Evolutionary conservation across 2,888 invertebrate species (phyloP), one percentile per base, ranked within the genome.

Genomic region (Hetaerina titia): DNA sequence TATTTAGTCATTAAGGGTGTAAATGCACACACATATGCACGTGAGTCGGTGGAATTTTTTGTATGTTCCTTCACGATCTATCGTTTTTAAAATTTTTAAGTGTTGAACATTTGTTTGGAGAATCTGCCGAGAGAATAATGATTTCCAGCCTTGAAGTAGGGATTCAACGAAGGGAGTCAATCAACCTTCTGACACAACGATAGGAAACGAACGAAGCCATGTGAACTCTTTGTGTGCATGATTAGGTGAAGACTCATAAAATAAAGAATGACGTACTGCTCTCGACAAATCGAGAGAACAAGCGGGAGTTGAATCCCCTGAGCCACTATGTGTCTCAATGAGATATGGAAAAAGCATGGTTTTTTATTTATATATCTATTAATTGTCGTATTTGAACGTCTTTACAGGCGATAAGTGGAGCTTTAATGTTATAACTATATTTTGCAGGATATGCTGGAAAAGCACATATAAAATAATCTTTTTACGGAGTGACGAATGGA

Each of bases 21-120:
- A 89, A 56, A 25, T 89, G 58, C 58, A 58, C 58, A 89, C 56
- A n/a, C 19, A 57, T 58, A 89, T 89, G 89, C 89, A 89, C 89
- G 19, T 89, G 58, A 57, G 57, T 90, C 60, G 25, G 60, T 90
- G 81, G 81, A 90, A 90, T 31, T 58, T 60, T 90, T 90, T 90
- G 58, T 90, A 90, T 90, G 63, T 89, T 89, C 31, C 81, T 81
- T 81, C 81, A 81, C 81, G 81, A 81, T 81, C 81, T 81, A 81
- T 81, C 31, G 81, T 81, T 81, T 81, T 81, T 81, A 15, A 81
- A 81, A 31, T 11, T 31, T 81, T 81, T 81, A 13, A 81, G 81
- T 81, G 81, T 81, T 81, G 81, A 31, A 81, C 11, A 13, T 31
- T 81, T 69, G 25, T 81, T 81, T 81, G 31, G 81, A 31, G 31